Conservation (phyloP, 2,113 vertebrate species). For the Gila orcuttii region DNA sequence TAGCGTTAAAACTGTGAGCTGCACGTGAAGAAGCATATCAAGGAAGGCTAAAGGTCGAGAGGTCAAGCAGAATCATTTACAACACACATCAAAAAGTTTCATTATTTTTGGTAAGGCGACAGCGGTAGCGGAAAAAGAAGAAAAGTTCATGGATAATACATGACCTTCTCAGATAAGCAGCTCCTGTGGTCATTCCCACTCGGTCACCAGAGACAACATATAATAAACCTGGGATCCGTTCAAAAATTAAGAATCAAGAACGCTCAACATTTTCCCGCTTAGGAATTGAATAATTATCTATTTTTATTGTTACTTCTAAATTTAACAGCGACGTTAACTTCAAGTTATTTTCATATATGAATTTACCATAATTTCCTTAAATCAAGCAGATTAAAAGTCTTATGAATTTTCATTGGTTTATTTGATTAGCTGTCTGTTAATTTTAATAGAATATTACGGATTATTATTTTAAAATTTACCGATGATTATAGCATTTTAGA, state of each 20-base stretch:
- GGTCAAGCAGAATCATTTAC: constrained; percentile 94
- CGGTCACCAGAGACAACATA: background rate
- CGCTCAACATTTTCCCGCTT: no score
- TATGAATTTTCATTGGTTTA: background rate
- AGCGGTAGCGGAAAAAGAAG: constrained; percentile 83
- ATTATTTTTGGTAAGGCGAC: constrained; percentile 88
- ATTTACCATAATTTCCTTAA: background rate
- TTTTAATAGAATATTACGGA: background rate
- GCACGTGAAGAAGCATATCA: constrained; percentile 72
- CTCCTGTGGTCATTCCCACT: constrained; percentile 5
- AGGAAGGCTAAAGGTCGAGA: constrained; percentile 82
- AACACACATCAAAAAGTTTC: constrained; percentile 91
- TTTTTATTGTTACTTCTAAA: background rate
- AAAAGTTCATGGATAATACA: constrained; percentile 85
- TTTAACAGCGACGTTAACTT: background rate
- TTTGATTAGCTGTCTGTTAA: background rate
- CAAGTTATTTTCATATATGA: background rate
- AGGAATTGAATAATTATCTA: background rate
- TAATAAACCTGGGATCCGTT: background rate
- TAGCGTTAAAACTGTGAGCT: constrained; percentile 65
- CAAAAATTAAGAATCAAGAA: background rate
- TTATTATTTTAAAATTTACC: background rate
- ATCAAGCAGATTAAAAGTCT: background rate
- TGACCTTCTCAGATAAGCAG: constrained; percentile 76
- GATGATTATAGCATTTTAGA: background rate